Conservation (phyloP, 2,888 invertebrate genomes). For the Ditylenchus weischeri region DNA sequence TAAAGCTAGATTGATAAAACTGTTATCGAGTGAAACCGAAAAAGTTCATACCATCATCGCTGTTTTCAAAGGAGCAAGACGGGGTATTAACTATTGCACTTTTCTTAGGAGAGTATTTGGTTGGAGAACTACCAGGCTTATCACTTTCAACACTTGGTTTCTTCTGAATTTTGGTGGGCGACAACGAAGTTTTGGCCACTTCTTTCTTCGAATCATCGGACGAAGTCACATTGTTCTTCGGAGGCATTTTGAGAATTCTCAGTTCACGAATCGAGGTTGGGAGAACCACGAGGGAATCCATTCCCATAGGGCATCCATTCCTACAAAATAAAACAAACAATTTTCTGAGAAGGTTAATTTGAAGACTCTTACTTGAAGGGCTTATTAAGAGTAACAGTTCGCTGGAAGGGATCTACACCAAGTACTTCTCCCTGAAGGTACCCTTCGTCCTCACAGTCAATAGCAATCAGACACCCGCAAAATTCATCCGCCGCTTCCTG, state of each 20-base stretch:
- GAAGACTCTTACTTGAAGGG: conserved; percentile 18
- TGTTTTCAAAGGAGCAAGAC: too few species aligned
- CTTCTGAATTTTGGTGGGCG: too few species aligned
- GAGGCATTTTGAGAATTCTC: conserved; percentile 10
- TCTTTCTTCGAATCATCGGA: neutral
- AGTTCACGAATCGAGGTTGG: neutral
- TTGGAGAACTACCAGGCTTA: too few species aligned
- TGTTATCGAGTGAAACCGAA: too few species aligned
- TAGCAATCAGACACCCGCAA: conserved; percentile 37
- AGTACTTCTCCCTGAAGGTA: conserved; percentile 25
- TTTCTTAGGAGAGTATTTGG: too few species aligned
- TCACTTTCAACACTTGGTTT: too few species aligned
- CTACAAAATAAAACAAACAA: neutral
- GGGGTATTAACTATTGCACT: too few species aligned
- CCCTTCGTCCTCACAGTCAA: conserved; percentile 10
- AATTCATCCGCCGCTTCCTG: conserved; percentile 29
- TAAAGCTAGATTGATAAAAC: neutral
- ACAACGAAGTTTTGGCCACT: neutral
- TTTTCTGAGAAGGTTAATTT: neutral
- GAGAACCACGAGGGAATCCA: neutral
- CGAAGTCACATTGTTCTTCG: neutral
- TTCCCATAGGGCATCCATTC: neutral
- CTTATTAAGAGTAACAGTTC: conserved; percentile 3
- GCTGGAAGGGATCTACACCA: neutral
- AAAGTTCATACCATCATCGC: too few species aligned